Evolutionary conservation across 2,888 invertebrate species (phyloP).

Genomic region (Drosophila helvetica): DNA sequence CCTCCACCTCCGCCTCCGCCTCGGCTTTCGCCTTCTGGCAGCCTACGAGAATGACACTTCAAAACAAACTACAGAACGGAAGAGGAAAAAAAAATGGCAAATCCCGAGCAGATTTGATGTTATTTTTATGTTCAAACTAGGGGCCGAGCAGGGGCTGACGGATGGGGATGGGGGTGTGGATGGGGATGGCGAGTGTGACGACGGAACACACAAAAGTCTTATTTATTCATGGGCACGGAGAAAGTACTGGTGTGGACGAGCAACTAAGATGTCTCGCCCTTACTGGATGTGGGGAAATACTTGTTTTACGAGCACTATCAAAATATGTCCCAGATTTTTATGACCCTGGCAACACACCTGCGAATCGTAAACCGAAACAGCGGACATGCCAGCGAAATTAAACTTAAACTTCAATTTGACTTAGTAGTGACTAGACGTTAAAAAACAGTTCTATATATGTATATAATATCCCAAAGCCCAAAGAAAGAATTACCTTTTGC

Average conservation of each 20-base stretch:
- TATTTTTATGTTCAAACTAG: slow-evolving; percentile 65
- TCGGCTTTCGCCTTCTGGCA: background rate
- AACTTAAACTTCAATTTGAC: background rate
- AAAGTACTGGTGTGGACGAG: slow-evolving; percentile 39
- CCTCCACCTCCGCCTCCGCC: background rate
- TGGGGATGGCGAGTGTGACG: background rate
- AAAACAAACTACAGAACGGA: slow-evolving; percentile 44
- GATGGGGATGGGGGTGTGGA: background rate
- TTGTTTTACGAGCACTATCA: slow-evolving; percentile 12
- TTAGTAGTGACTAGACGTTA: background rate
- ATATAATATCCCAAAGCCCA: background rate
- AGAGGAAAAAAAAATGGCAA: slow-evolving; percentile 39
- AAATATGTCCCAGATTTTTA: slow-evolving; percentile 37
- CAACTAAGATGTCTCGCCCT: slow-evolving; percentile 37
- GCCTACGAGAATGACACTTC: slow-evolving; percentile 33
- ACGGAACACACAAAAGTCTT: slow-evolving; percentile 49
- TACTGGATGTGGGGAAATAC: slow-evolving; percentile 38
- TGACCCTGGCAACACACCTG: slow-evolving; percentile 49
- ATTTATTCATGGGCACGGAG: slow-evolving; percentile 69
- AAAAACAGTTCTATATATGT: background rate
- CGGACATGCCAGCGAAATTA: background rate
- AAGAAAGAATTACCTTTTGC: slow-evolving; percentile 52
- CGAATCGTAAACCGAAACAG: slow-evolving; percentile 30
- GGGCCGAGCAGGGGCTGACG: background rate
- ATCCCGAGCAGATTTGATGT: slow-evolving; percentile 64